phyloP scores from a whole-genome alignment of 2,113 vertebrate species.

The Tor tambroides region DNA sequence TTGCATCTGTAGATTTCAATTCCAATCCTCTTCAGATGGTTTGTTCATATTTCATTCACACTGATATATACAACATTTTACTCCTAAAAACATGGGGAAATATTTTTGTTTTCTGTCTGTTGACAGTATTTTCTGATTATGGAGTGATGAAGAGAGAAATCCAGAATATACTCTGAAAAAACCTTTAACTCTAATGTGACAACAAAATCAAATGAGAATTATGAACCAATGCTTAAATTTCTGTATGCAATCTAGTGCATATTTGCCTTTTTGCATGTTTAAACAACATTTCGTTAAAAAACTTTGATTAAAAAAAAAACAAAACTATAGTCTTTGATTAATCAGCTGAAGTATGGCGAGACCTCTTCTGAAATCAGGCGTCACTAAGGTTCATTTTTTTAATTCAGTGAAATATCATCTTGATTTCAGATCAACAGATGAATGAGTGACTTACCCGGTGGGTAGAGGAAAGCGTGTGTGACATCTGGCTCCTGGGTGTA shows the following conservation, averaged over 20 bases:
- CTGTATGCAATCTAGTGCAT: not conserved
- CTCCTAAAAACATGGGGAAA: not conserved
- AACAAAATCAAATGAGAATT: not conserved
- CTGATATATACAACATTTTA: not conserved
- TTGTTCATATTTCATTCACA: not conserved
- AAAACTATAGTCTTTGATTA: not conserved
- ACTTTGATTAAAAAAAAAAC: not conserved
- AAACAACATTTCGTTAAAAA: not conserved
- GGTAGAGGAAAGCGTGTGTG: constrained; percentile 88
- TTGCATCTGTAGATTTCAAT: not conserved
- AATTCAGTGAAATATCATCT: not conserved
- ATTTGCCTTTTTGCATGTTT: not conserved
- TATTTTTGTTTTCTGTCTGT: not conserved
- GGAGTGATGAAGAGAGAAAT: not conserved
- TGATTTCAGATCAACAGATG: not conserved
- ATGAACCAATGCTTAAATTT: not conserved
- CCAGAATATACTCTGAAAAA: not conserved
- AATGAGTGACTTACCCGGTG: constrained; percentile 82
- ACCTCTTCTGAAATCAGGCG: not conserved
- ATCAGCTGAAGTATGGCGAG: not conserved
- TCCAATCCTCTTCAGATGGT: not conserved
- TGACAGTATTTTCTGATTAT: not conserved
- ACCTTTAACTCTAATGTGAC: not conserved
- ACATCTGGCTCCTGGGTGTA: constrained; percentile 81
- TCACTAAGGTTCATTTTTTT: not conserved